Evolutionary conservation across 2,113 vertebrate species (phyloP), one percentile per base, ranked within the genome.

Genomic region (Nothoprocta perdicaria): DNA sequence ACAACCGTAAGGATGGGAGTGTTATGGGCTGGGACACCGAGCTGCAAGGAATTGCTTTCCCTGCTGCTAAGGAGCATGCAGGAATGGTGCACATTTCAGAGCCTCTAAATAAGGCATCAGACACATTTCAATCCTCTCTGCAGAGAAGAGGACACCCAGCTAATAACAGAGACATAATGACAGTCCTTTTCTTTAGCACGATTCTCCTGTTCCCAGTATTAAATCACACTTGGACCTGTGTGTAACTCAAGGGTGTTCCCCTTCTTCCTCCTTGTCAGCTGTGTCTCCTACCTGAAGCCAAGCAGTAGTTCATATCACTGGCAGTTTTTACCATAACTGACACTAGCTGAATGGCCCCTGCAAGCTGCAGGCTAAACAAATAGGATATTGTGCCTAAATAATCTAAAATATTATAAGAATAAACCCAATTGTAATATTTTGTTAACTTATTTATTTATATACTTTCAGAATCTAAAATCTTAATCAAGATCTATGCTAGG

Each of bases 51-150:
- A n/a, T 11, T 60, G 66, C 46, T 85, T 4, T 1, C 18, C 10
- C 26, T 21, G 35, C 38, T 55, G 50, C 21, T 0, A 4, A 7
- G 15, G n/a, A 23, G 29, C 18, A 26, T 40, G 8, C 8, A 61
- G 12, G 15, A 83, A 43, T 0, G 0, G 10, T 53, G 48, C 40
- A n/a, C 0, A 0, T 73, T 69, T 68, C 60, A 80, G 61, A 45
- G 31, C 55, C 86, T 52, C 61, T 61, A 24, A 33, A 60, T 43
- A 40, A 0, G 4, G 29, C 35, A 52, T 35, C 0, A 1, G 68
- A 63, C 38, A 74, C 11, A 12, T 72, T 63, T 68, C 43, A 63
- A 29, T 50, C 43, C 19, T 4, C 68, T 40, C 2, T 5, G 4
- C 52, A 38, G n/a, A 29, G 58, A 80, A 40, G 24, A 33, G 31